phyloP scores from a whole-genome alignment of 2,113 vertebrate genomes.

The human region GRCh38 chr7:106276001-106276500 shows the following conservation, averaged over 20 bases:
- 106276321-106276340: conserved; percentile 31
- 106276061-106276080: background rate
- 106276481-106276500: conserved; percentile 27
- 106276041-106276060: background rate
- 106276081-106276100: background rate
- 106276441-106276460: conserved; percentile 34
- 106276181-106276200: conserved; percentile 33
- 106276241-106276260: conserved; percentile 24
- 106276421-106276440: background rate
- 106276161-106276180: background rate
- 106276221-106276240: background rate
- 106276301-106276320: conserved; percentile 42
- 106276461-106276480: conserved; percentile 33
- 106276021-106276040: background rate
- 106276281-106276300: background rate
- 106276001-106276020: background rate
- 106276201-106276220: conserved; percentile 51
- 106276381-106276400: conserved; percentile 22
- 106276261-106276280: background rate
- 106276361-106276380: conserved; percentile 48
- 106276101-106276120: background rate
- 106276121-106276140: background rate
- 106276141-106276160: conserved; percentile 40
- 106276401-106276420: conserved; percentile 31
- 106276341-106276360: background rate